A percentile compares a stretch with the other conserved stretches of the same genome.
Conservation (phyloP, 2,888 invertebrate genomes). For the Apomyelois bistriatella region DNA sequence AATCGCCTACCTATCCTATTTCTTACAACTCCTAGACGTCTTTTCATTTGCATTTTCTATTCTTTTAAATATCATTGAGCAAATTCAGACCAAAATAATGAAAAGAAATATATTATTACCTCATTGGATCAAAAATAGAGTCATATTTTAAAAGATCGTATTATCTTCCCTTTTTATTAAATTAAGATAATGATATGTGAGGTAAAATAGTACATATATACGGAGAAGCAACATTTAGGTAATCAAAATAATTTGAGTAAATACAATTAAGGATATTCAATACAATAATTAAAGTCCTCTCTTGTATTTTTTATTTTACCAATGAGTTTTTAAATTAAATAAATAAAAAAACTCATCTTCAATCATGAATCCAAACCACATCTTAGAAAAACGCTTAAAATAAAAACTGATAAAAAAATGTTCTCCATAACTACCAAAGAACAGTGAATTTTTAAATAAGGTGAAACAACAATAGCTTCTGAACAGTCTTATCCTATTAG, state of each 20-base stretch:
- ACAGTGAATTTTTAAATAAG: constrained; percentile 7
- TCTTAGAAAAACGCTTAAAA: neutral
- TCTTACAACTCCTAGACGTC: constrained; percentile 41
- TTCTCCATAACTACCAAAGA: neutral
- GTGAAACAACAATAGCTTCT: neutral
- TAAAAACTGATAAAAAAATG: constrained; percentile 4
- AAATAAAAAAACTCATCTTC: too few species aligned
- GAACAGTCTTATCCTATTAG: constrained; percentile 9
- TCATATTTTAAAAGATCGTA: constrained; percentile 15
- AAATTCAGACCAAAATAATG: constrained; percentile 44
- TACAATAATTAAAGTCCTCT: too few species aligned
- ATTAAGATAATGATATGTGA: constrained; percentile 13
- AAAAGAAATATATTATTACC: neutral
- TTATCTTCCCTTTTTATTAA: too few species aligned
- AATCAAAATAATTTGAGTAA: too few species aligned
- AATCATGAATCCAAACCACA: neutral
- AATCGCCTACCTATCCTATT: constrained; percentile 32
- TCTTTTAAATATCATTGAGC: constrained; percentile 51
- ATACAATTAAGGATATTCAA: too few species aligned
- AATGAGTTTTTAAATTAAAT: too few species aligned
- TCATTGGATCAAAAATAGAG: neutral
- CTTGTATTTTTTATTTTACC: too few species aligned
- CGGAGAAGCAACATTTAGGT: too few species aligned
- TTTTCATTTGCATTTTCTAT: constrained; percentile 32
- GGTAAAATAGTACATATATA: too few species aligned